Evolutionary conservation across 2,797 vertebrate species (phyloP), one percentile per base, ranked within the genome.

Genomic region (Bovichtus variegatus): DNA sequence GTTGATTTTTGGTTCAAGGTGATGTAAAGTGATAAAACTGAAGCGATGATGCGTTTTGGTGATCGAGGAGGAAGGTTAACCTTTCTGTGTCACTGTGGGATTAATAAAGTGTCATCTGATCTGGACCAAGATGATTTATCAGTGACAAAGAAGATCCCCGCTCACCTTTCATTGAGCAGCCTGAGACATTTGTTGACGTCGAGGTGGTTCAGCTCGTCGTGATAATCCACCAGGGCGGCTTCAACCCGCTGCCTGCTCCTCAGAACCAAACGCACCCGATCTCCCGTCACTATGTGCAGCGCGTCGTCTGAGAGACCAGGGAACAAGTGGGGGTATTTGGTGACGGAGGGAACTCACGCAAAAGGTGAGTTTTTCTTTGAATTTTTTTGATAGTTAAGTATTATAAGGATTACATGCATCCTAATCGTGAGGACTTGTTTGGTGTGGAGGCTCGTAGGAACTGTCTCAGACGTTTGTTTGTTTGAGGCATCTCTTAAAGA

Each of bases 161-260:
- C 60, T 47, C 63, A 90, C 91, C 87, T 87, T 64, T 93, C 92
- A 0, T 81, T 92, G 68, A 94, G 91, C 63, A 94, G 90, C 4
- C 86, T 54, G 34, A 92, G 89, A 74, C 93, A 92, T 74, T 94
- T 94, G 78, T 71, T 87, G 65, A 80, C 13, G 4, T 91, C 78
- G 0, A 94, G 90, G 65, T 94, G 93, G 85, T 93, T 94, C 69
- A 94, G 90, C 68, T 93, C 90, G 9, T 94, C 72, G 79, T 94
- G 93, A 65, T 82, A 94, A 5, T 91, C 87, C 31, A 36, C 13
- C 68, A 94, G 85, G 0, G 88, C 89, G 0, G 49, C 80, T 16
- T 93, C 84, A 1, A 94, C 91, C 51, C 89, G 87, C 74, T 87
- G 83, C 38, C 81, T 75, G 82, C 66, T 92, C 84, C 93, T 90